phyloP scores from a whole-genome alignment of 2,797 vertebrate genomes.

The Erpetoichthys calabaricus region DNA sequence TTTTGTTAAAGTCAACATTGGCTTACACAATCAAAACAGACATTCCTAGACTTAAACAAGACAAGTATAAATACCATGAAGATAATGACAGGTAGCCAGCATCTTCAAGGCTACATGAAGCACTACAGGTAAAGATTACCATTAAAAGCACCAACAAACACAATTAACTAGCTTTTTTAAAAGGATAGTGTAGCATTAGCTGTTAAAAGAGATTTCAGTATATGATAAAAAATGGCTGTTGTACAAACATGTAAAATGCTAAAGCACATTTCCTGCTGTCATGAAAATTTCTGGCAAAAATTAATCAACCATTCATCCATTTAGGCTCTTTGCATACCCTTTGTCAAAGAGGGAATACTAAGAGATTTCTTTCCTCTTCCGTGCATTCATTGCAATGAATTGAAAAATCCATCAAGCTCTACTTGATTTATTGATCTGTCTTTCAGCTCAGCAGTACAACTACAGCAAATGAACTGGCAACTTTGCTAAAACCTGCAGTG shows the following conservation, averaged over 20 bases:
- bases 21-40: too few species aligned
- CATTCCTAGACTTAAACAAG: not conserved
- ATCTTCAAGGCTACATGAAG: conserved; percentile 21
- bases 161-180: conserved; percentile 57
- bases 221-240: conserved; percentile 14
- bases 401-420: conserved; percentile 97
- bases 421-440: conserved; percentile 99
- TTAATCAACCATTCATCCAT: conserved; percentile 99
- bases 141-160: conserved; percentile 51
- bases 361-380: conserved; percentile 87
- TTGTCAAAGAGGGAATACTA: conserved; percentile 89
- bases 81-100: not conserved
- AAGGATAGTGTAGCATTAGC: too few species aligned
- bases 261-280: conserved; percentile 98
- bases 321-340: conserved; percentile 99
- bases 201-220: too few species aligned
- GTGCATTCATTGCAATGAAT: conserved; percentile 79
- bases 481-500: conserved; percentile 54
- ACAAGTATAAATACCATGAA: not conserved
- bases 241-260: conserved; percentile 83
- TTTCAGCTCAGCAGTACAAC: conserved; percentile 97
- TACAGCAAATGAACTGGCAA: conserved; percentile 98
- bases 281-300: conserved; percentile 91
- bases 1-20: too few species aligned
- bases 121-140: conserved; percentile 55